Conservation (phyloP, 2,797 vertebrate genomes). For the Oreortyx pictus region DNA sequence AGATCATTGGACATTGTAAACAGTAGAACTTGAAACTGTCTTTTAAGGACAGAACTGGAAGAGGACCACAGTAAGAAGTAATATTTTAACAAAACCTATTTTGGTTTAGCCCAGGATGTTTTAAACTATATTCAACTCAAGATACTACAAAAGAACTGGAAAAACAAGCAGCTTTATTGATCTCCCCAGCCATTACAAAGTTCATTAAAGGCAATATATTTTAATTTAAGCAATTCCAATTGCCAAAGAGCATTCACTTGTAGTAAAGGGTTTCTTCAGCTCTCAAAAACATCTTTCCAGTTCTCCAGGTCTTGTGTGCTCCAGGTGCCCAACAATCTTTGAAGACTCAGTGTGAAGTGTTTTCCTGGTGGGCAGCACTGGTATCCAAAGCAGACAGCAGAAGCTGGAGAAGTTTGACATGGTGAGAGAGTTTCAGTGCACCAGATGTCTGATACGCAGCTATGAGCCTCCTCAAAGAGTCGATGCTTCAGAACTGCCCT, state of each 20-base stretch:
- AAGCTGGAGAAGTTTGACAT: slow-evolving; percentile 37
- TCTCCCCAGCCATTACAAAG: slow-evolving; percentile 28
- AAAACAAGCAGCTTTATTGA: slow-evolving; percentile 39
- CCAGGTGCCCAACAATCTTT: slow-evolving; percentile 30
- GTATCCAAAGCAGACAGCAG: slow-evolving; percentile 21
- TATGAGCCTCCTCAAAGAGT: slow-evolving; percentile 29
- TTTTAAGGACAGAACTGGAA: not conserved
- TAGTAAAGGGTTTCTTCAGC: slow-evolving; percentile 25
- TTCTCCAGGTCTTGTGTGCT: not conserved
- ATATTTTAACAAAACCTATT: not conserved
- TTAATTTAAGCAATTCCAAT: slow-evolving; percentile 20
- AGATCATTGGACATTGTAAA: not conserved
- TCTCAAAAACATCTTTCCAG: not conserved
- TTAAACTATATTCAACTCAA: not conserved
- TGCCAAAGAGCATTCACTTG: slow-evolving; percentile 18
- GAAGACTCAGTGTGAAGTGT: slow-evolving; percentile 12
- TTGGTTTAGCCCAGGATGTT: not conserved
- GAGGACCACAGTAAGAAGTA: not conserved
- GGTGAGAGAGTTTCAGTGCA: slow-evolving; percentile 24
- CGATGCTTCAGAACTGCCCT: slow-evolving; percentile 33
- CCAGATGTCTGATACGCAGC: not conserved
- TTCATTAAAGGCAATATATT: slow-evolving; percentile 1
- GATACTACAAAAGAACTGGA: not conserved
- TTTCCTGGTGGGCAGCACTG: slow-evolving; percentile 27
- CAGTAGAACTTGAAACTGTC: not conserved